Evolutionary conservation across 2,797 vertebrate species (phyloP).

Genomic region (Naso thynnoides): DNA sequence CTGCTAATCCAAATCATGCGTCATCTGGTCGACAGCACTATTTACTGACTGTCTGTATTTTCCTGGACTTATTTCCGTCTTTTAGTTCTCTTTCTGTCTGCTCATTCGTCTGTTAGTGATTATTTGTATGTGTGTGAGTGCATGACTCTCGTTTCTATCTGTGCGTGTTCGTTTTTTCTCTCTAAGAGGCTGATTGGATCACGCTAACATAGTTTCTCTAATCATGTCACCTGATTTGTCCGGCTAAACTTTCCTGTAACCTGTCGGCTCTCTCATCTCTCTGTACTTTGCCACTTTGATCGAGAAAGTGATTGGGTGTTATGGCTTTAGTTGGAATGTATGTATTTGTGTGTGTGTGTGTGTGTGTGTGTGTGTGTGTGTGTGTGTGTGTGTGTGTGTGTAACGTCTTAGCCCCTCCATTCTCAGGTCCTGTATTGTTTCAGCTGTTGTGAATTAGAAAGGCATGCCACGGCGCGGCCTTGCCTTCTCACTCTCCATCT

Average conservation of each 20-base stretch:
- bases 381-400: constrained; percentile 26
- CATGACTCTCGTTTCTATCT: constrained; percentile 31
- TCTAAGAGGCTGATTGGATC: constrained; percentile 64
- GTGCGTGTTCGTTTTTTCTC: constrained; percentile 21
- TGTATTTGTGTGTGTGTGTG: constrained; percentile 13
- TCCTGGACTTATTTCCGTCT: constrained; percentile 43
- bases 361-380: constrained; percentile 1
- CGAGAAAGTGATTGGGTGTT: constrained; percentile 28
- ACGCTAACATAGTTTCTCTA: constrained; percentile 67
- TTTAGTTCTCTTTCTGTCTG: constrained; percentile 18
- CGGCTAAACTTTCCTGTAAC: constrained; percentile 38
- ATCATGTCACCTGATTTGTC: constrained; percentile 65
- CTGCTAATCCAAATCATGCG: constrained; percentile 59
- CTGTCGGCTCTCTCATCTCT: constrained; percentile 4
- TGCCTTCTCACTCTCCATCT: constrained; percentile 50
- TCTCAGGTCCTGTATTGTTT: constrained; percentile 78
- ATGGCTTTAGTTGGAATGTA: constrained; percentile 9
- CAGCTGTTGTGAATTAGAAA: constrained; percentile 87
- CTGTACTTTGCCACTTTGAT: constrained; percentile 23
- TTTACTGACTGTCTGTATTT: constrained; percentile 45
- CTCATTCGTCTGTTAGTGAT: neutral
- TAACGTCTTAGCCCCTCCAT: constrained; percentile 55
- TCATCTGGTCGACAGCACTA: constrained; percentile 43
- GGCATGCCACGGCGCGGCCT: constrained; percentile 71
- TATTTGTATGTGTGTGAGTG: constrained; percentile 12